Base-by-base conservation (phyloP, 2,113 vertebrate species). In the Calcarius ornatus region DNA sequence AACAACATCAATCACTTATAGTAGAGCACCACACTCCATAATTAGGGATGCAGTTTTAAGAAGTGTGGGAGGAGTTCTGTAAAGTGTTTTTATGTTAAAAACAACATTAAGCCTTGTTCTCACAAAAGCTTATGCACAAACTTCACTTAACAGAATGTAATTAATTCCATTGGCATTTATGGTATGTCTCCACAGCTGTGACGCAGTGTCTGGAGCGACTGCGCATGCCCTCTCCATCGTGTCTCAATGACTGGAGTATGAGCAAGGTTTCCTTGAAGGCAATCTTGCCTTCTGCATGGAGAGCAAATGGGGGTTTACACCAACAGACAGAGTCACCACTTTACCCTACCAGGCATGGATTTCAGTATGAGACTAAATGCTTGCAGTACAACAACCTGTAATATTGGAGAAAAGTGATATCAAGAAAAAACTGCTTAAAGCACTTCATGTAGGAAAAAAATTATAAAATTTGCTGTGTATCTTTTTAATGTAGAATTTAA, bases 41-140 rank as follows among this genome's bases (percentile, higher is more conserved):
- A 95, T 96, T 97, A 97, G 90, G 68, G 61, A 96, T 97, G 81
- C 78, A 73, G 79, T 92, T 95, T 91, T 82, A 87, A 95, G 90
- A 91, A 85, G 68, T 93, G 91, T 96, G 87, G 95, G 96, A 96
- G 96, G 93, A 94, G 93, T 85, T 90, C 87, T 91, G 27, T 95
- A 94, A 97, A 95, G 86, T 76, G 73, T 79, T 70, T 95, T 92
- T 89, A 63, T 95, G 81, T 92, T 91, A 90, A 96, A 95, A 95
- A 89, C 88, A 81, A 84, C n/a, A 16, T 93, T 80, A 90, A 69
- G 47, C 66, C 87, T 85, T 65, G 54, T 86, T 94, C 92, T 88
- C 54, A 64, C 75, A 86, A 88, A 96, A 73, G 51, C 85, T 83
- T 81, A 12, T 88, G 85, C 81, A 73, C 51, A 81, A 71, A 40